phyloP scores from a whole-genome alignment of 2,113 vertebrate genomes.

The Symphodus melops region DNA sequence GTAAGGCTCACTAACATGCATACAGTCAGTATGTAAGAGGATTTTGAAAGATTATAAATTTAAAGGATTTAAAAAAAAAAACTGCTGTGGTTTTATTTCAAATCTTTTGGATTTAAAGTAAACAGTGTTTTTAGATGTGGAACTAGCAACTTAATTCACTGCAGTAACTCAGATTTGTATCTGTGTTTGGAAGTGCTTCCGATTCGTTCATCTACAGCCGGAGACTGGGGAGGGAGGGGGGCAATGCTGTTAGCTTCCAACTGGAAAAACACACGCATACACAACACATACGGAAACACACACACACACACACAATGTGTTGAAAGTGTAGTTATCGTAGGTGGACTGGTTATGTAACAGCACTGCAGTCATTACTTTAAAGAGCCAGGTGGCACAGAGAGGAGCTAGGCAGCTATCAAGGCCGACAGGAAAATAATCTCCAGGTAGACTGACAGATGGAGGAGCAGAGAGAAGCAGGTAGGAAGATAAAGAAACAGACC shows the following conservation, averaged over 20 bases:
- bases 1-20: too few species aligned
- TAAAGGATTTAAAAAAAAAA: too few species aligned
- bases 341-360: conserved; percentile 66
- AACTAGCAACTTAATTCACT: neutral
- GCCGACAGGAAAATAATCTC: conserved; percentile 57
- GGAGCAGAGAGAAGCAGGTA: conserved; percentile 41
- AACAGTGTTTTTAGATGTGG: too few species aligned
- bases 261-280: conserved; percentile 50
- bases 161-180: conserved; percentile 49
- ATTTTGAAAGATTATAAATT: too few species aligned
- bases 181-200: conserved; percentile 51
- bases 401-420: conserved; percentile 57
- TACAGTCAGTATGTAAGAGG: too few species aligned
- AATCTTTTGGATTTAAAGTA: too few species aligned
- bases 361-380: conserved; percentile 67
- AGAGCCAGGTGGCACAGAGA: conserved; percentile 64
- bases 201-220: neutral
- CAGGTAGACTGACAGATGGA: conserved; percentile 69
- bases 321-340: conserved; percentile 46
- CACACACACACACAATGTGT: conserved; percentile 12
- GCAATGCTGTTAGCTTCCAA: conserved; percentile 37
- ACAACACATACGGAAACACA: conserved; percentile 1
- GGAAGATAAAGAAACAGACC: conserved; percentile 42
- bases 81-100: too few species aligned
- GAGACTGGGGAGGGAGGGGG: too few species aligned